These are phyloP conservation scores for Polydrusus cervinus DNA, from an alignment of 2,888 invertebrate species.

Conservation along the genomic window DNA sequence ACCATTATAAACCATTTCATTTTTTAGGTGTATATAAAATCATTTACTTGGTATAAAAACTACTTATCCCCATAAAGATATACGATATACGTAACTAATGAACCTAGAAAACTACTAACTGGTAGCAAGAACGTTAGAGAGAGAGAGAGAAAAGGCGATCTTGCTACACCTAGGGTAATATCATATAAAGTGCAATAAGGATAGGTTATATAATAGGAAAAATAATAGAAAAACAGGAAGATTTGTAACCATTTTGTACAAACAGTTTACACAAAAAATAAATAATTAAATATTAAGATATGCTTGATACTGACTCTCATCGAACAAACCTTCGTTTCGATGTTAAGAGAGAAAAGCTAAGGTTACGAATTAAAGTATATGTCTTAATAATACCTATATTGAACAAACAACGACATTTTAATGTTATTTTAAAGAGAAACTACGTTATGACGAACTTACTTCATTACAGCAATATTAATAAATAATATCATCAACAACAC, in stretches of 20 bases:
- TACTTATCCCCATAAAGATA: constrained; percentile 60
- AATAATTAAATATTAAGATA: no score
- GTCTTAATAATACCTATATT: no score
- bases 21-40: constrained; percentile 15
- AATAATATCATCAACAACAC: no score
- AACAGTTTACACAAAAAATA: neutral
- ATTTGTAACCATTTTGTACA: constrained; percentile 4
- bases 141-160: constrained; percentile 18
- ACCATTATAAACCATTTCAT: no score
- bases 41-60: constrained; percentile 16
- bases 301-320: no score
- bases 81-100: constrained; percentile 72
- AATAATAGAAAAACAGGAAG: constrained; percentile 11
- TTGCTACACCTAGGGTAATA: constrained; percentile 62
- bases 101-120: constrained; percentile 65
- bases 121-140: constrained; percentile 35
- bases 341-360: no score
- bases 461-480: no score
- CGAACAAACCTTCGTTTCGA: no score
- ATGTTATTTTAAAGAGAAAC: no score
- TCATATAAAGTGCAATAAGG: constrained; percentile 42
- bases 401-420: no score
- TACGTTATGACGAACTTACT: no score
- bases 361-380: no score
- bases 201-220: neutral